Evolutionary conservation across 1,140 invertebrate genomes (phyloP), one percentile per base, ranked within the genome.

Genomic region (Apis dorsata): DNA sequence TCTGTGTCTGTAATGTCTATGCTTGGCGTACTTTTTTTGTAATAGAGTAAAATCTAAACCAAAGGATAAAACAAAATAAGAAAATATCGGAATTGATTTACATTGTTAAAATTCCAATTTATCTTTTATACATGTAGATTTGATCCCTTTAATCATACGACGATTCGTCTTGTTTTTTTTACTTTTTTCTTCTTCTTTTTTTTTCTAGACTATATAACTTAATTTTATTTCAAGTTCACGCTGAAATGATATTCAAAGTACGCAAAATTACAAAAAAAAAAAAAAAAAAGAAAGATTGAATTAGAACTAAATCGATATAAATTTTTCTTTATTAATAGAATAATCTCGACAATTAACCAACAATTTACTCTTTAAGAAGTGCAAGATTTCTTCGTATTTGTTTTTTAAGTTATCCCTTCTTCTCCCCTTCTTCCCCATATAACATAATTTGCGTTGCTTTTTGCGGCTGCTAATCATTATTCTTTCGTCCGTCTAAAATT

Each of bases 291-390:
- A 72, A 78, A 62, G n/a, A 89, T 69, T 70, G 76, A 86, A 81
- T 76, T 55, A 84, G 44, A 88, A 89, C 59, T 72, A 77, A 88
- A 76, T 89, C 71, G 78, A 74, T 89, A 59, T 86, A 90, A 44
- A 44, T 44, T 44, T 86, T 88, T 81, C 59, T 86, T 86, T 79
- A 89, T 89, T 87, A 84, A 85, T 87, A 79, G 85, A 80, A 86
- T 88, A 77, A 85, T 84, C 59, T 80, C 63, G 86, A 90, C 87
- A 87, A 90, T 86, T 89, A 89, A 86, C 80, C 79, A 90, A 90
- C 84, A 88, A 89, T 86, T 69, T 87, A 81, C 74, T n/a, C 74
- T 62, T 63, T 62, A 62, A 76, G 69, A 69, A 55, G 77, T 72
- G 65, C 62, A 63, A 65, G 79, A 66, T 76, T 71, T 24, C 59